phyloP scores from a whole-genome alignment of 2,113 vertebrate species.

The Lipotes vexillifer region DNA sequence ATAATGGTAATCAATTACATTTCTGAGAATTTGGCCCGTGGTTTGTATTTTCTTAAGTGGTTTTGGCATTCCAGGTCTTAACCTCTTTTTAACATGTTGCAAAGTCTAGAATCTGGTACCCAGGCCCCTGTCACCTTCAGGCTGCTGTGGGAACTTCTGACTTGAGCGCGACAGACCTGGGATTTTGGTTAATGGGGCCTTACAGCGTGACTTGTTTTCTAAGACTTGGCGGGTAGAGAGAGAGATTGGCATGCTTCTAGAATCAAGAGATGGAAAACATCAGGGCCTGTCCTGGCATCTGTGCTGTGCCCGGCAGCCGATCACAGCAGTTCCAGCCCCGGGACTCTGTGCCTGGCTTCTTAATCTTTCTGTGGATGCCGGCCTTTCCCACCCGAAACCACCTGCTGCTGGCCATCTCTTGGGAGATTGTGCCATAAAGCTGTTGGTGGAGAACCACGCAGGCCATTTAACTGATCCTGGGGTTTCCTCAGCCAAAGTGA shows the following conservation, averaged over 20 bases:
- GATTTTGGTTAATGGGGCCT: too few species aligned
- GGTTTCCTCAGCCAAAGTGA: not conserved
- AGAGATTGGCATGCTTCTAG: too few species aligned
- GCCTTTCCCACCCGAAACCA: not conserved
- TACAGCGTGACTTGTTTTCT: not conserved
- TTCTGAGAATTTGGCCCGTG: not conserved
- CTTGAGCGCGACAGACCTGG: not conserved
- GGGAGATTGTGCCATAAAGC: too few species aligned
- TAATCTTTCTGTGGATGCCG: accelerated
- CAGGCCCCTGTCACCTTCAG: too few species aligned
- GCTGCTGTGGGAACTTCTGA: too few species aligned
- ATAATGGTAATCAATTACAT: not conserved
- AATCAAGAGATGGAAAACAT: accelerated
- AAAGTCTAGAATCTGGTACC: not conserved
- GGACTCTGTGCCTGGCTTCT: not conserved
- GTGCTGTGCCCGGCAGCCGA: not conserved
- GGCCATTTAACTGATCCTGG: too few species aligned
- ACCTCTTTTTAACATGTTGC: not conserved
- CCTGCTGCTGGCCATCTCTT: not conserved
- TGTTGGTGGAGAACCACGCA: not conserved
- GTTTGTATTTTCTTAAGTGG: not conserved
- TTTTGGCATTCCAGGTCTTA: not conserved
- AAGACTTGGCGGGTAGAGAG: not conserved
- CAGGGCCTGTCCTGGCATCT: not conserved
- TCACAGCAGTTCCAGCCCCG: not conserved